A percentile compares a stretch with the other conserved stretches of the same genome.
phyloP scores from a whole-genome alignment of 2,113 vertebrate species.

The Malaclemys terrapin region DNA sequence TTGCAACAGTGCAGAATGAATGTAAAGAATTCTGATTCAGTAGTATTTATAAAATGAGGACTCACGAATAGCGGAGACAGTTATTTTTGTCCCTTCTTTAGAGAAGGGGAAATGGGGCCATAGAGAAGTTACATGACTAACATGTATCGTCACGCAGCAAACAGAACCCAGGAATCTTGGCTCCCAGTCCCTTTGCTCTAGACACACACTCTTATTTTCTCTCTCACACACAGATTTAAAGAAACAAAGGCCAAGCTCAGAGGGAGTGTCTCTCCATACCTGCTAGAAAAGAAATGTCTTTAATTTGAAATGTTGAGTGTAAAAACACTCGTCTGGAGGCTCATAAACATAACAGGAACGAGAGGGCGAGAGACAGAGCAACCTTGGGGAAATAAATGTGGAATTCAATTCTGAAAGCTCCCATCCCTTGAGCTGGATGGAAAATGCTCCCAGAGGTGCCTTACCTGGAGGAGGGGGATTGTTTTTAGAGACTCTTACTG shows the following conservation, averaged over 20 bases:
- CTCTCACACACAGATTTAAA: accelerated
- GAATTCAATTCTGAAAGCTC: constrained; percentile 56
- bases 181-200: not conserved
- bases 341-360: constrained; percentile 65
- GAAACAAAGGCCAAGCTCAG: not conserved
- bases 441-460: not conserved
- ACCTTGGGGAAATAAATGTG: constrained; percentile 45
- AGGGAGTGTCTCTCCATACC: constrained; percentile 52
- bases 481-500: not conserved
- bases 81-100: not conserved
- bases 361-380: not conserved
- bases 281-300: constrained; percentile 62
- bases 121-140: not conserved
- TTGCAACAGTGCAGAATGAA: not conserved
- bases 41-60: not conserved
- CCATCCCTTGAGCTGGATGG: not conserved
- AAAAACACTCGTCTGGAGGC: constrained; percentile 60
- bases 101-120: too few species aligned
- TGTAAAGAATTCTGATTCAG: not conserved
- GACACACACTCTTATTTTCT: not conserved
- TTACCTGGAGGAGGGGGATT: accelerated
- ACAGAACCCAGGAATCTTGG: not conserved
- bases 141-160: not conserved
- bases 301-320: constrained; percentile 51
- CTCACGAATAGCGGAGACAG: not conserved